Evolutionary conservation across 2,888 invertebrate genomes (phyloP), one percentile per base, ranked within the genome.

Genomic region (Morinoia aosen): DNA sequence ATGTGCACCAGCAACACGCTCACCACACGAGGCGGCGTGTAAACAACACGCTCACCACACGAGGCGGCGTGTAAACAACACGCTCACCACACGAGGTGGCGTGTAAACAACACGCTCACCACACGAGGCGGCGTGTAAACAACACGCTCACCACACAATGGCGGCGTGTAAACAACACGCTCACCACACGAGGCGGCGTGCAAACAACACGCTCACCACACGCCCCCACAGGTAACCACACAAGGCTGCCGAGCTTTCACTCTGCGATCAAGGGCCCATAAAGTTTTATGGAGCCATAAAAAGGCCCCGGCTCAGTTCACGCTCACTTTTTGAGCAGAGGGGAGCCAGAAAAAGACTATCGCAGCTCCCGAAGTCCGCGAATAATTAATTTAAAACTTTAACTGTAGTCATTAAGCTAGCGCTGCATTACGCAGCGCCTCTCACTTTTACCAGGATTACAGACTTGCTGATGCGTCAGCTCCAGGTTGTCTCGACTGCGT

Each of bases 331-430:
- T 90, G 40, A 40, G 40, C 90, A 16, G 90, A 16, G 90, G 39
- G 90, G 90, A 39, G 40, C 16, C 39, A 19, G 19, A 90, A 48
- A 90, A 90, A 90, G 19, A 40, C 76, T 76, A 76, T 76, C 76
- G 33, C 90, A 90, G 90, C 90, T 39, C 39, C 48, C 90, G 48
- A 90, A 90, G 90, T 90, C 90, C 19, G 16, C 25, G 90, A 39
- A 90, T 90, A 48, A 90, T 90, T 90, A 90, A 90, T 90, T 90
- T 48, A 90, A 90, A 90, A 90, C 90, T 90, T 90, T 90, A 90
- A 90, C 39, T 48, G 90, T 90, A 76, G 90, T 90, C 90, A 90
- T 90, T 90, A 90, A 90, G 90, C 76, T 33, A 10, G 76, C 25
- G 76, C 76, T 76, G 76, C 76, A 76, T 76, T 76, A 76, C 76